phyloP scores from a whole-genome alignment of 2,888 invertebrate species.

The Lycia hirtaria region DNA sequence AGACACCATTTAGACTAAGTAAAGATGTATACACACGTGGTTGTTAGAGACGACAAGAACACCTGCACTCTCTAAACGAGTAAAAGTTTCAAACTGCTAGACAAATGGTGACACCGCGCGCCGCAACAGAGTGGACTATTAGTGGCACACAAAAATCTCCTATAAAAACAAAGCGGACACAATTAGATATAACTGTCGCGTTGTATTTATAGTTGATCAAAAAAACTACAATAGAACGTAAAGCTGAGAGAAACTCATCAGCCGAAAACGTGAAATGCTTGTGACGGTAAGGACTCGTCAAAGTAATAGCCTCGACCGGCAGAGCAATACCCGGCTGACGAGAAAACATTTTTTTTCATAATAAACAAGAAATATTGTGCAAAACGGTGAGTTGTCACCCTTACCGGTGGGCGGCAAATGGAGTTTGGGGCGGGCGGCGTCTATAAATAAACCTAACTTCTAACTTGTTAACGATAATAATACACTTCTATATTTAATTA shows the following conservation, averaged over 20 bases:
- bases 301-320: slow-evolving; percentile 34
- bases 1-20: slow-evolving; percentile 5
- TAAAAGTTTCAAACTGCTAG: slow-evolving; percentile 63
- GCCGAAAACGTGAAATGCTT: slow-evolving; percentile 8
- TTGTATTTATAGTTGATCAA: slow-evolving; percentile 17
- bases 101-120: slow-evolving; percentile 61
- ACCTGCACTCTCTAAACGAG: slow-evolving; percentile 42
- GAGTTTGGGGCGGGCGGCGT: slow-evolving; percentile 62
- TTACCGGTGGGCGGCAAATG: slow-evolving; percentile 72
- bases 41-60: slow-evolving; percentile 36
- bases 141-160: slow-evolving; percentile 46
- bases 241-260: slow-evolving; percentile 15
- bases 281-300: slow-evolving; percentile 25
- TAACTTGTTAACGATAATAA: slow-evolving; percentile 70
- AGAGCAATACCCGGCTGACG: slow-evolving; percentile 41
- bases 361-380: slow-evolving; percentile 55
- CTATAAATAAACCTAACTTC: slow-evolving; percentile 74
- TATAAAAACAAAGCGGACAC: slow-evolving; percentile 41
- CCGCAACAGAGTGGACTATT: slow-evolving; percentile 43
- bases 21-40: slow-evolving; percentile 1
- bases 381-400: slow-evolving; percentile 67
- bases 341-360: slow-evolving; percentile 42
- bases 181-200: slow-evolving; percentile 33
- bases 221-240: slow-evolving; percentile 14
- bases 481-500: slow-evolving; percentile 68